Base-by-base conservation (phyloP, 1,140 invertebrate species). In the Megathymus violae region DNA sequence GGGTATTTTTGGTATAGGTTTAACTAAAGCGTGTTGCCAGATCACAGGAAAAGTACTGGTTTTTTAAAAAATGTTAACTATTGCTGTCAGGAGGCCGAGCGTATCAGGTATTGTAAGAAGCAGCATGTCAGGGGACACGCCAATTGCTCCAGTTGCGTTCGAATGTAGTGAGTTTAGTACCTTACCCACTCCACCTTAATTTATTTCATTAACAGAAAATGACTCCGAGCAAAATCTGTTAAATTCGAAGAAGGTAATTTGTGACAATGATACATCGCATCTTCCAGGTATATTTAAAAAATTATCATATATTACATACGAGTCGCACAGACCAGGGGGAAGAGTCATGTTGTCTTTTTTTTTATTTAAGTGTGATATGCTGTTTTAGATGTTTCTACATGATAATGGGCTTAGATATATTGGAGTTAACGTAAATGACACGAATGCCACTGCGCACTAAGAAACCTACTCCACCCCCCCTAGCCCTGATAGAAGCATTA, bases 281-380 rank as follows among this genome's bases (percentile, higher is more conserved):
- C 13, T 47, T 3, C 60, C 60, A 0, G 63, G 60, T 7, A 70
- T 27, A 48, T 66, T 47, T 9, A 70, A 48, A 34, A 70, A 70
- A 3, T 51, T 19, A 3, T 38, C n/a, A 58, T 64, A 62, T 14
- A 62, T 51, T 4, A 6, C 1, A 31, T 62, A 13, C 13, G 69
- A 61, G 7, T 71, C 22, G 13, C 11, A 15, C 9, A 50, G 14
- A 43, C 13, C 7, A n/a, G 10, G 10, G 27, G 52, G 38, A 1
- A 56, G 22, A 14, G n/a, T 9, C 16, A 27, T 3, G 11, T 43
- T 19, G 4, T 41, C 0, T n/a, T 13, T 13, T 41, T 25, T 7
- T 56, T n/a, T n/a, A n/a, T n/a, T 25, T 41, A 6, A 41, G 19
- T 9, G n/a, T 43, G n/a, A 56, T 13, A 43, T 56, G 16, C 6